Evolutionary conservation across 2,888 invertebrate species (phyloP), one percentile per base, ranked within the genome.

Genomic region (Allacma fusca): DNA sequence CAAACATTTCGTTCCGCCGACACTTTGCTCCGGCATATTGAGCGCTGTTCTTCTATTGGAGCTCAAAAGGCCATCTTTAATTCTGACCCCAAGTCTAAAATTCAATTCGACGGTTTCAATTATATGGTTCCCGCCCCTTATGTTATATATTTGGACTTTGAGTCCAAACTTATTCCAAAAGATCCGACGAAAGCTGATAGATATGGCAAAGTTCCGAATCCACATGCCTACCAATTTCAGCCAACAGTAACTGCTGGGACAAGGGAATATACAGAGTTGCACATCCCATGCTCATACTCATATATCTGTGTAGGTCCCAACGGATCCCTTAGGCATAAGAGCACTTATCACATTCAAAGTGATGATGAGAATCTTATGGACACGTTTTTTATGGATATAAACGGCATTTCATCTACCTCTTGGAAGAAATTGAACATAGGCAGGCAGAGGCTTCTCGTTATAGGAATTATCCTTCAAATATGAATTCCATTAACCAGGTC

Each of bases 131-230:
- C 19, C 7, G 59, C 59, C n/a, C 59, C 59, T 21, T 59, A 59
- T n/a, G 23, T 19, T 5, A 59, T 59, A 21, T 59, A 59, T 59
- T 59, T 59, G 19, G 59, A 59, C n/a, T 59, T 59, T 59, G 59
- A 59, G 23, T 59, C 59, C 5, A 19, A 23, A 21, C 7, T 59
- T 7, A n/a, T 21, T 19, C 9, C 5, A 21, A 23, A 21, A 59
- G 59, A n/a, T 23, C 5, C 5, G 12, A 7, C n/a, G 19, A 40
- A 40, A 40, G n/a, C 19, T 13, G n/a, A 19, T n/a, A 21, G 5
- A n/a, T 59, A 21, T 59, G 19, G n/a, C 5, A 19, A 23, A 21
- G n/a, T 59, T 13, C n/a, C 9, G 23, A 59, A 59, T 59, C n/a
- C 9, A 7, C 59, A 59, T 59, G 59, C 7, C 12, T n/a, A 21